phyloP scores from a whole-genome alignment of 2,113 vertebrate species.

The Eulemur macaco region DNA sequence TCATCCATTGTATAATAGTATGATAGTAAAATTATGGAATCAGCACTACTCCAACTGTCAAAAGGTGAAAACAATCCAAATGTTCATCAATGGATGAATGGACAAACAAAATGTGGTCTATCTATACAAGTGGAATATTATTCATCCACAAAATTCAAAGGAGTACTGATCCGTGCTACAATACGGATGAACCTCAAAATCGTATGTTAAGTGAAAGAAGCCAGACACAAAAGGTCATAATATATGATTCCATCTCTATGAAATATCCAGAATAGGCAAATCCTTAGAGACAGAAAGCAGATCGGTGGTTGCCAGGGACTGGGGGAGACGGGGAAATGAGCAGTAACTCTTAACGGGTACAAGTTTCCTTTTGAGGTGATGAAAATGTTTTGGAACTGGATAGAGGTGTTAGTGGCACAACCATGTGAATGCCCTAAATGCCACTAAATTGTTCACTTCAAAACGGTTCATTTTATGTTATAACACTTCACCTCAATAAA shows the following conservation, averaged over 20 bases:
- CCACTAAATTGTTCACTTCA: not conserved
- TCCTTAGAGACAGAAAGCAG: not conserved
- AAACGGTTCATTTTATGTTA: not conserved
- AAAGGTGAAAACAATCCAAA: not conserved
- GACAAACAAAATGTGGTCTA: not conserved
- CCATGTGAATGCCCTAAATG: not conserved
- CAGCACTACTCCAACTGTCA: not conserved
- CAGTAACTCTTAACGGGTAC: not conserved
- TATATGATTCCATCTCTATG: not conserved
- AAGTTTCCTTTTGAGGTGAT: not conserved
- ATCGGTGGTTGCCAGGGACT: not conserved
- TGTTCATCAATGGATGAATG: not conserved
- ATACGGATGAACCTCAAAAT: not conserved
- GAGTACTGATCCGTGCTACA: not conserved
- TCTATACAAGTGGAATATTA: not conserved
- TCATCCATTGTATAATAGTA: not conserved
- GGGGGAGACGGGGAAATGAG: not conserved
- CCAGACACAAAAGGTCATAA: not conserved
- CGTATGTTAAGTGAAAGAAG: not conserved
- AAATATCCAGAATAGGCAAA: not conserved
- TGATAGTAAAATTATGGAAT: not conserved
- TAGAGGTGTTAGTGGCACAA: not conserved
- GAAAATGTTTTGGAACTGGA: not conserved
- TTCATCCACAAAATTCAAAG: not conserved
- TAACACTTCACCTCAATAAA: not conserved